These are phyloP conservation scores for Dastarcus helophoroides DNA, from an alignment of 2,888 invertebrate species.

Conservation along the genomic window DNA sequence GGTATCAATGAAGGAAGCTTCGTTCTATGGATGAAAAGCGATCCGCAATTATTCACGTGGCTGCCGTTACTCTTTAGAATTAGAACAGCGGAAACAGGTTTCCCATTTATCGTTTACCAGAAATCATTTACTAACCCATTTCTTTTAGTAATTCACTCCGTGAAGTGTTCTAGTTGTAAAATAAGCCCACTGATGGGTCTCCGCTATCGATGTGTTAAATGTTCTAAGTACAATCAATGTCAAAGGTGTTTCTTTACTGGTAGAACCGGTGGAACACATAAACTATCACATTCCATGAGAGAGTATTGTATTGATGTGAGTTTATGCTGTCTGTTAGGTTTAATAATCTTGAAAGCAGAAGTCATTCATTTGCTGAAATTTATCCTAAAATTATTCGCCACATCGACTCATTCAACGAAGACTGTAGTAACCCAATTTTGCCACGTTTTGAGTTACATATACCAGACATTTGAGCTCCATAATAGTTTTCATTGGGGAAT, in stretches of 20 bases:
- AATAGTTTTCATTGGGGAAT: too few relatives aligned
- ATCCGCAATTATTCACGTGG: slow-evolving; percentile 53
- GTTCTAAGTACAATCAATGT: slow-evolving; percentile 54
- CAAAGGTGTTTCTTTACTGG: slow-evolving; percentile 57
- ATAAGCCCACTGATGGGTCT: slow-evolving; percentile 45
- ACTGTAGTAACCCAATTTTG: too few relatives aligned
- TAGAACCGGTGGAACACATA: slow-evolving; percentile 47
- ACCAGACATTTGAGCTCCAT: too few relatives aligned
- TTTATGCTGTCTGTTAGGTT: too few relatives aligned
- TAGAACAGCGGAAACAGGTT: slow-evolving; percentile 47
- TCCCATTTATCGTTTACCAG: slow-evolving; percentile 3
- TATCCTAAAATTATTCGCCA: too few relatives aligned
- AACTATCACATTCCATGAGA: slow-evolving; percentile 52
- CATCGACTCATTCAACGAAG: too few relatives aligned
- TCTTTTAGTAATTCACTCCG: slow-evolving; percentile 43
- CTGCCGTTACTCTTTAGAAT: slow-evolving; percentile 52
- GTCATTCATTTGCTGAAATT: too few relatives aligned
- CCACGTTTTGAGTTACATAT: too few relatives aligned
- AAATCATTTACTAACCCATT: slow-evolving; percentile 2
- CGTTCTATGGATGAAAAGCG: slow-evolving; percentile 56
- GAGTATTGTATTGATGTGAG: slow-evolving; percentile 47
- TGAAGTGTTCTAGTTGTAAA: slow-evolving; percentile 51
- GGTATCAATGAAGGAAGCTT: slow-evolving; percentile 56
- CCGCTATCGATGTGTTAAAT: slow-evolving; percentile 53
- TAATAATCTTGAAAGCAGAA: too few relatives aligned